A percentile compares a stretch with the other conserved stretches of the same genome.
Conservation (phyloP, 30 jellyfish, hydroid and myxozoan genomes). For the Cassiopea andromeda region DNA sequence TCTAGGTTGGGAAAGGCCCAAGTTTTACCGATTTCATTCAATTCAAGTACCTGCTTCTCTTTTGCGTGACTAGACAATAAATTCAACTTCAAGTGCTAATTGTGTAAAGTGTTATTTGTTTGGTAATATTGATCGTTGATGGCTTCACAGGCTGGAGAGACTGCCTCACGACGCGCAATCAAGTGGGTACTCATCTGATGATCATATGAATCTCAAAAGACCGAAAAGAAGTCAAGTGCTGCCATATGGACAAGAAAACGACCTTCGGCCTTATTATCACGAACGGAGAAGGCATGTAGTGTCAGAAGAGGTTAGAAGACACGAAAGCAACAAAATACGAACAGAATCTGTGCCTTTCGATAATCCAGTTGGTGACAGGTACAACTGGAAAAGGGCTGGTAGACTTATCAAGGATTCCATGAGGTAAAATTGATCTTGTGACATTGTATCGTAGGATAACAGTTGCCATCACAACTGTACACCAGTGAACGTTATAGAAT, state of each 20-base stretch:
- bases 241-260: conserved; percentile 62
- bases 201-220: conserved; percentile 38
- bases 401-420: conserved; percentile 5
- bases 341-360: conserved; percentile 30
- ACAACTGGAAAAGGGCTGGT: conserved; percentile 14
- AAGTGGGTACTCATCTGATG: conserved; percentile 16
- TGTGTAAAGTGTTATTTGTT: too few relatives aligned
- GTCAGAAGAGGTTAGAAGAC: background rate
- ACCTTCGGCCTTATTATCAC: conserved; percentile 8
- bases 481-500: background rate
- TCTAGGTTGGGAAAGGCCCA: background rate
- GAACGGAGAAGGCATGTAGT: conserved; percentile 10
- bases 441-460: background rate
- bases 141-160: conserved; percentile 17
- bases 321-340: background rate
- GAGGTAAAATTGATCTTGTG: background rate
- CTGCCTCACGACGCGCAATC: conserved; percentile 8
- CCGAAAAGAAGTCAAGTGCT: conserved; percentile 69
- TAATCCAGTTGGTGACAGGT: conserved; percentile 20
- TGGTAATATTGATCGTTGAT: background rate
- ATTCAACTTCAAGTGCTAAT: too few relatives aligned
- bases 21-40: background rate
- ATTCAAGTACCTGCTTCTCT: too few relatives aligned
- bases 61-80: too few relatives aligned
- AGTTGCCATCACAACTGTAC: background rate